Evolutionary conservation across 2,113 vertebrate species (phyloP), one percentile per base, ranked within the genome.

Genomic region (Puffinus mauretanicus): DNA sequence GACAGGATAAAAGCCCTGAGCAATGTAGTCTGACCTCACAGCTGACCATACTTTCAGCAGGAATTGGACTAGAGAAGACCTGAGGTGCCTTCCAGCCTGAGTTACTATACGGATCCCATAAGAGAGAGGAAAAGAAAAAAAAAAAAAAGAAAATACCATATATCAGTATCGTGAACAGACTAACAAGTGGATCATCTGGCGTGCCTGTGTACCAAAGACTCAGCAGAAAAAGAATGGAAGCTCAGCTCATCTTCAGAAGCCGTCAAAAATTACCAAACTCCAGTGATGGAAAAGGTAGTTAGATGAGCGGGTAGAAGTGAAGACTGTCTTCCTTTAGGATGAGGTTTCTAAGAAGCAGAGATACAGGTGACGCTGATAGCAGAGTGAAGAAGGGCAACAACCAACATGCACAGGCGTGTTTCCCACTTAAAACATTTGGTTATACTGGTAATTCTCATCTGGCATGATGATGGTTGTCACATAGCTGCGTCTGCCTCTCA

Each of bases 361-460:
- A 27, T 80, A 36, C 9, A 55, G 6, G 16, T 67, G 60, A 17
- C 71, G 14, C 32, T 64, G 73, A 60, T 9, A 71, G 57, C 36
- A 44, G 47, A 78, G 32, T 40, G 38, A 89, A 44, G 40, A 65
- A 71, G 25, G 38, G 30, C 51, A 70, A 8, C 9, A 40, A 12
- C 10, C 0, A 5, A 47, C 19, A 2, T 13, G 27, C 11, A 2
- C 4, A 3, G 13, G 11, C 7, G 0, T 82, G 0, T 82, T 91
- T 60, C n/a, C 26, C 64, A 6, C 12, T 72, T 72, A 14, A 21
- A 38, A 1, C 15, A 0, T 54, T 40, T 51, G 77, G 11, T 81
- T 60, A 42, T 7, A 1, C 11, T 34, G 58, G 47, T 44, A 66
- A 9, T 86, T 80, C 52, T 64, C 11, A 13, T 42, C 72, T 78